These are phyloP conservation scores for Tigriopus japonicus DNA, from an alignment of 1,140 invertebrate genomes.

Conservation along the genomic window DNA sequence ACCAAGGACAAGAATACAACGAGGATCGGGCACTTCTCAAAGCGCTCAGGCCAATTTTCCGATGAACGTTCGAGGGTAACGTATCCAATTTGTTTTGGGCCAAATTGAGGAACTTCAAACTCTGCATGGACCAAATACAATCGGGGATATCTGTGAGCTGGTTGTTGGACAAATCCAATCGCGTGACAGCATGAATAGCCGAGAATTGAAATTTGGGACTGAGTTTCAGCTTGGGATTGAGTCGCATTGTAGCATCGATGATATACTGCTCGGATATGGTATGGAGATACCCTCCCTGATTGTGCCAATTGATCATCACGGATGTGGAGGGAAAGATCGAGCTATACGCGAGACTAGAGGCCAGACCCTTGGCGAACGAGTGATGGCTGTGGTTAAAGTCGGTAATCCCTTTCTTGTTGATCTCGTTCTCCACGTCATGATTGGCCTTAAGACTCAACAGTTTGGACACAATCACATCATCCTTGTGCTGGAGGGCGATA, in stretches of 20 bases:
- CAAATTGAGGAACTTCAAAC: constrained; percentile 55
- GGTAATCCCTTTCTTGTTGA: constrained; percentile 64
- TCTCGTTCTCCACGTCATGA: constrained; percentile 60
- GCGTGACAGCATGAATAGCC: constrained; percentile 69
- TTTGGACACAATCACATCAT: constrained; percentile 50
- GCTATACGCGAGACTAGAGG: constrained; percentile 28
- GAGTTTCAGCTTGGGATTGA: constrained; percentile 59
- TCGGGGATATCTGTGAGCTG: constrained; percentile 55
- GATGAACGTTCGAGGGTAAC: constrained; percentile 30
- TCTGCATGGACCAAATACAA: constrained; percentile 60
- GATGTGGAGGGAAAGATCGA: constrained; percentile 62
- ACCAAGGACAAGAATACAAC: constrained; percentile 32
- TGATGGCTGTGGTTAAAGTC: constrained; percentile 29
- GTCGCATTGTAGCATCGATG: constrained; percentile 51
- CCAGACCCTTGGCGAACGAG: constrained; percentile 19
- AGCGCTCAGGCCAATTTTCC: constrained; percentile 18
- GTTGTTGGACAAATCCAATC: constrained; percentile 84
- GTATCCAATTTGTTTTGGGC: constrained; percentile 68
- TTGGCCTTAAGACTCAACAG: constrained; percentile 50
- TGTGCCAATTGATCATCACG: constrained; percentile 88
- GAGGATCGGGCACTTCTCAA: constrained; percentile 12
- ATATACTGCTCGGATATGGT: constrained; percentile 53
- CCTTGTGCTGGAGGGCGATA: constrained; percentile 43
- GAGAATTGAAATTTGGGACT: constrained; percentile 46
- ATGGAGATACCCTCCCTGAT: constrained; percentile 44